Conservation (phyloP, 2,888 invertebrate genomes). For the Xestia rhomboidea region DNA sequence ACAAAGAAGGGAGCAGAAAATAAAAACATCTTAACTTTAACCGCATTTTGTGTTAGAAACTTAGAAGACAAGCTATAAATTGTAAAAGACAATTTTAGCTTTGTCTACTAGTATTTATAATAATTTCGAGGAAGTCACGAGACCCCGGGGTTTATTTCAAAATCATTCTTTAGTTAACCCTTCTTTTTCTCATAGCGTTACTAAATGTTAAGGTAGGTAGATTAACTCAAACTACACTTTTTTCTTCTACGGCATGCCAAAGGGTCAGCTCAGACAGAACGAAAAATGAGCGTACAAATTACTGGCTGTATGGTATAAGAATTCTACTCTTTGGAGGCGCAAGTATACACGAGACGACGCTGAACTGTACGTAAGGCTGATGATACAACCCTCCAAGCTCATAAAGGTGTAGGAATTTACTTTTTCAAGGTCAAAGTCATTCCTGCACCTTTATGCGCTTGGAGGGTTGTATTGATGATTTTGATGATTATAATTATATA, state of each 20-base stretch:
- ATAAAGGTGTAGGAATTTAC: too few relatives aligned
- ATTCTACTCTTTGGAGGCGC: too few relatives aligned
- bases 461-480: too few relatives aligned
- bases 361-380: too few relatives aligned
- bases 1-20: slow-evolving; percentile 67
- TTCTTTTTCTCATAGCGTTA: slow-evolving; percentile 22
- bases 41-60: slow-evolving; percentile 69
- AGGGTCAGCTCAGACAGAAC: background rate
- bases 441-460: too few relatives aligned
- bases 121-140: slow-evolving; percentile 75
- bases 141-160: slow-evolving; percentile 72
- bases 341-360: too few relatives aligned
- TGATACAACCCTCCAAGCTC: too few relatives aligned
- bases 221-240: background rate
- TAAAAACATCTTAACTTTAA: slow-evolving; percentile 62
- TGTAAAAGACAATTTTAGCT: slow-evolving; percentile 74
- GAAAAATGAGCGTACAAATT: background rate
- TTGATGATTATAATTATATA: too few relatives aligned
- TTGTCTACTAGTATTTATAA: slow-evolving; percentile 80
- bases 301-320: background rate
- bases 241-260: background rate
- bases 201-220: slow-evolving; percentile 2
- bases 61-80: slow-evolving; percentile 35
- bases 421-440: too few relatives aligned
- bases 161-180: slow-evolving; percentile 77